Evolutionary conservation across 1,140 invertebrate species (phyloP), one percentile per base, ranked within the genome.

Genomic region (Calosoma granatense): DNA sequence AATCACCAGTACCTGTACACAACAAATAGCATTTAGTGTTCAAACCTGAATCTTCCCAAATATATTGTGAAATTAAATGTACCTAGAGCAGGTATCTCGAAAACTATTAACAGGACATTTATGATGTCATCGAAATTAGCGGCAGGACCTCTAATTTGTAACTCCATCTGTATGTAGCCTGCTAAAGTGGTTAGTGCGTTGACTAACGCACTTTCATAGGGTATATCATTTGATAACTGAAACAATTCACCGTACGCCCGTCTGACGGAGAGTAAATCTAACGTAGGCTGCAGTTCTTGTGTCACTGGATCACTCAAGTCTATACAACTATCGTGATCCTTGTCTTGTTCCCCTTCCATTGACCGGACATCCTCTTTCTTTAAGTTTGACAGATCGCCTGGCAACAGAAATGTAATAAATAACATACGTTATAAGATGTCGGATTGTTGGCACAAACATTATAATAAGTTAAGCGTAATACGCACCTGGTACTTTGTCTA

Each of bases 51-150:
- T 9, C 43, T 43, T 20, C 17, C 9, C 4, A 47, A 36, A 6
- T n/a, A 15, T 52, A 57, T 30, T 9, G 3, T 20, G 19, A 39
- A 30, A 15, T 51, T 20, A 20, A 15, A 53, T 53, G 71, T 73
- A 64, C 88, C 86, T 21, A 94, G 76, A 56, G 84, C 82, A 4
- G 90, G 90, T 60, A 94, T 86, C 74, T 96, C 92, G 67, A 93
- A 88, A 15, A 92, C 84, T 59, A 94, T 92, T 20, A 94, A 76
- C 63, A 94, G 86, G 39, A 90, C 86, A 66, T 92, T 90, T 1
- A 87, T 75, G 1, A 78, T 70, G 59, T 81, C 77, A 20, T 81
- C 78, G 58, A 72, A 69, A 64, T 63, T 74, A 65, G 60, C 64
- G 67, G 68, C 72, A 78, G 72, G 60, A 75, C 76, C 73, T 64